Percentiles rank a stretch among this genome's conserved stretches.
These are phyloP conservation scores for Pongo pygmaeus DNA, from an alignment of 2,113 vertebrate genomes.

Conservation along the genomic window DNA sequence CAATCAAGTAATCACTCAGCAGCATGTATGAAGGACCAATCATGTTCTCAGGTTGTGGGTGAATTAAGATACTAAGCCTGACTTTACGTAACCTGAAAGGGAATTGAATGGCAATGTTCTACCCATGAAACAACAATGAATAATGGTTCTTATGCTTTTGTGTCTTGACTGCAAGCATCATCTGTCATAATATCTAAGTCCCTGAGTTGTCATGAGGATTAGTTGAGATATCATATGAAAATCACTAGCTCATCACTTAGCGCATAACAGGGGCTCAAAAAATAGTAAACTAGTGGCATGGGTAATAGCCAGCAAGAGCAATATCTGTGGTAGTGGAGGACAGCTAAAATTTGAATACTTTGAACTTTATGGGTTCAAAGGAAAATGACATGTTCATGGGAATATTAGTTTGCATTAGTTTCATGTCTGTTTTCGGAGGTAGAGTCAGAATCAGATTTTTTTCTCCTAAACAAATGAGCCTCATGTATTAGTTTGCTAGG, in stretches of 20 bases:
- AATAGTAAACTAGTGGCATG: neutral
- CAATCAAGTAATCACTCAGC: neutral
- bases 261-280: neutral
- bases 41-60: neutral
- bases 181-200: neutral
- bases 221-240: neutral
- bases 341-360: neutral
- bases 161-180: neutral
- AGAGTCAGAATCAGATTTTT: neutral
- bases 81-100: neutral
- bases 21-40: neutral
- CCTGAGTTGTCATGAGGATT: neutral
- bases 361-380: neutral
- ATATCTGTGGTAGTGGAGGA: neutral
- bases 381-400: neutral
- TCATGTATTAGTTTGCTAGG: neutral
- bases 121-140: neutral
- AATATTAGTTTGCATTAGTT: neutral
- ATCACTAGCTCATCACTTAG: neutral
- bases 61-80: neutral
- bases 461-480: neutral
- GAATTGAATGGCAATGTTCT: neutral
- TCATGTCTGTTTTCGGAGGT: neutral
- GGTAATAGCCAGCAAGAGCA: neutral
- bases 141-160: neutral